Evolutionary conservation across 2,113 vertebrate genomes (phyloP).

Genomic region (Ammospiza caudacuta): DNA sequence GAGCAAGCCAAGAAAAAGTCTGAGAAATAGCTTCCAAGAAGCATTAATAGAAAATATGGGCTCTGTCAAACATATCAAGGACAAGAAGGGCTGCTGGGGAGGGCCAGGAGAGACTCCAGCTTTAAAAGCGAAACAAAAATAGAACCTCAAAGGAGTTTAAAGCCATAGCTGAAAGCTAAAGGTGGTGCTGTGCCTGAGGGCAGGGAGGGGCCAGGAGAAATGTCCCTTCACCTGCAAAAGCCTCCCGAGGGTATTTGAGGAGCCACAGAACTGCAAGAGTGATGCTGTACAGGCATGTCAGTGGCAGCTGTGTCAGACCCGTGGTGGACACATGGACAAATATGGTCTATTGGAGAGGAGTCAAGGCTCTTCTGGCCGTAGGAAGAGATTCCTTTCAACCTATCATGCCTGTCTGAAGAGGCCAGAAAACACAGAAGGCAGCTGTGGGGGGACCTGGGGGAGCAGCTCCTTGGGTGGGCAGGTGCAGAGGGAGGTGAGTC

Average conservation of each 20-base stretch:
- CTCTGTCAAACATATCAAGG: slow-evolving; percentile 36
- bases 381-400: neutral
- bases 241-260: neutral
- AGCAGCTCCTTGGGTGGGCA: neutral
- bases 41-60: slow-evolving; percentile 41
- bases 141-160: neutral
- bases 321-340: slow-evolving; percentile 44
- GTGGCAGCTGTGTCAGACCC: neutral
- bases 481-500: neutral
- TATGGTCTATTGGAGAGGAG: slow-evolving; percentile 54
- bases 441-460: neutral
- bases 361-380: neutral
- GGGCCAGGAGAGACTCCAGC: neutral
- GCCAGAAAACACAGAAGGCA: rapidly evolving
- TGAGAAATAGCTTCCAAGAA: slow-evolving; percentile 55
- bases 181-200: neutral
- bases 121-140: neutral
- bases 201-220: neutral
- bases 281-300: neutral
- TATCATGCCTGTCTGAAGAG: neutral
- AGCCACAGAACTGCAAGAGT: neutral
- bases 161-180: neutral
- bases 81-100: neutral
- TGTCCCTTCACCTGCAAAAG: neutral
- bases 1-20: slow-evolving; percentile 58